Evolutionary conservation across 2,888 invertebrate species (phyloP).

Genomic region (Pristionchus mayeri): DNA sequence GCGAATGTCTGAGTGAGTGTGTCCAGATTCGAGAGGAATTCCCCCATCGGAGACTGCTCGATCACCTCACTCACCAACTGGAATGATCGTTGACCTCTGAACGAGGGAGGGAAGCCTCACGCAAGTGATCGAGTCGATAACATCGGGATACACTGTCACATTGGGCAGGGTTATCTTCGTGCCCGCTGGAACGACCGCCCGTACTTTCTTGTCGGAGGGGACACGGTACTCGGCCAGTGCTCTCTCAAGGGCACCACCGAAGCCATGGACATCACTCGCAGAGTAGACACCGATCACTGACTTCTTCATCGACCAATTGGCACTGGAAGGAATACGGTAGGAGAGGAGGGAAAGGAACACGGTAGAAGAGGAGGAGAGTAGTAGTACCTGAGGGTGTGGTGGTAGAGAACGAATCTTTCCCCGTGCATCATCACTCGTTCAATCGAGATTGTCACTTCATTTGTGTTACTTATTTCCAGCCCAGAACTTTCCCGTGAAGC

Average conservation of each 20-base stretch:
- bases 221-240: slow-evolving; percentile 22
- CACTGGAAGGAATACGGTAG: background rate
- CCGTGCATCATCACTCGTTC: slow-evolving; percentile 15
- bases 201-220: slow-evolving; percentile 22
- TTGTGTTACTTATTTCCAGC: slow-evolving; percentile 2
- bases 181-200: slow-evolving; percentile 26
- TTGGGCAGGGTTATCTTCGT: slow-evolving; percentile 10
- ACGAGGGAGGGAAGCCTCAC: background rate
- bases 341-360: background rate
- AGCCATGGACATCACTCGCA: background rate
- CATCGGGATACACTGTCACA: slow-evolving; percentile 8
- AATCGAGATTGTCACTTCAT: slow-evolving; percentile 5
- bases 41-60: background rate
- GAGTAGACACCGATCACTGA: slow-evolving; percentile 43
- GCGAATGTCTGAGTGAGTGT: background rate
- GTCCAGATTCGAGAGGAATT: background rate
- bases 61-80: slow-evolving; percentile 40
- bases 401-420: slow-evolving; percentile 15
- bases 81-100: no score
- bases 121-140: background rate
- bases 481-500: background rate
- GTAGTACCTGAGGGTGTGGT: background rate
- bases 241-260: slow-evolving; percentile 2
- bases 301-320: slow-evolving; percentile 21
- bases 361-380: background rate